A percentile compares a stretch with the other conserved stretches of the same genome.
Evolutionary conservation across 30 jellyfish, hydroid and myxozoan species (phyloP).

Genomic region (Aurelia sp.): DNA sequence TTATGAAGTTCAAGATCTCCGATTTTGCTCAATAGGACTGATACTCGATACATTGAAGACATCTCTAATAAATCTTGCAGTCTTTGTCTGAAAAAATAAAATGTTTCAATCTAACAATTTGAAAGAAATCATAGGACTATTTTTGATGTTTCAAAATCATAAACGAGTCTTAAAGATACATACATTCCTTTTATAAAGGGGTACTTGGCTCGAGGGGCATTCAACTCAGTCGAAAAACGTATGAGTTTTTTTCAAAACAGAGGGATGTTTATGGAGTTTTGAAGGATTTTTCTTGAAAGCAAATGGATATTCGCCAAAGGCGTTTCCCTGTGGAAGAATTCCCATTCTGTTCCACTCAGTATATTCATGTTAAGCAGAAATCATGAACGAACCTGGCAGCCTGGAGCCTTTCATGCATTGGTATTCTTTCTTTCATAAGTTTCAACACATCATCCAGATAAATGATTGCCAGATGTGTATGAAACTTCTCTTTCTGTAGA

Average conservation of each 20-base stretch:
- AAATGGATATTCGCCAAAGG: too few relatives aligned
- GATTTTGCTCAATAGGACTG: slow-evolving; percentile 80
- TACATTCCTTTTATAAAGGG: too few relatives aligned
- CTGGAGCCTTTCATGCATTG: slow-evolving; percentile 72
- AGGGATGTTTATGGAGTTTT: too few relatives aligned
- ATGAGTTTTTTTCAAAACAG: too few relatives aligned
- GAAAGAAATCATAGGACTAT: too few relatives aligned
- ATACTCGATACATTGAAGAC: slow-evolving; percentile 80
- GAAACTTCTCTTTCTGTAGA: slow-evolving; percentile 76
- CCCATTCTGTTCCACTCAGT: too few relatives aligned
- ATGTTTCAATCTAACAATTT: background rate
- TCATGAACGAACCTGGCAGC: slow-evolving; percentile 63
- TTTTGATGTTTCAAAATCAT: too few relatives aligned
- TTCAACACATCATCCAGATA: slow-evolving; percentile 84
- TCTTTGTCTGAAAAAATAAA: slow-evolving; percentile 47
- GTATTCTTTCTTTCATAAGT: slow-evolving; percentile 78
- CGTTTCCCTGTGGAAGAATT: too few relatives aligned
- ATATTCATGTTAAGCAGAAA: background rate
- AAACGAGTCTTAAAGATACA: too few relatives aligned
- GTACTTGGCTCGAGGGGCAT: too few relatives aligned
- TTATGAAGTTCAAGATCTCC: slow-evolving; percentile 74
- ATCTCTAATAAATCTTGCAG: slow-evolving; percentile 85
- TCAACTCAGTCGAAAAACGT: too few relatives aligned
- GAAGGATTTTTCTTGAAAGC: too few relatives aligned
- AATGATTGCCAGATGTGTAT: slow-evolving; percentile 89